Base-by-base conservation (phyloP, 2,113 vertebrate genomes). In the Rhizomys pruinosus region DNA sequence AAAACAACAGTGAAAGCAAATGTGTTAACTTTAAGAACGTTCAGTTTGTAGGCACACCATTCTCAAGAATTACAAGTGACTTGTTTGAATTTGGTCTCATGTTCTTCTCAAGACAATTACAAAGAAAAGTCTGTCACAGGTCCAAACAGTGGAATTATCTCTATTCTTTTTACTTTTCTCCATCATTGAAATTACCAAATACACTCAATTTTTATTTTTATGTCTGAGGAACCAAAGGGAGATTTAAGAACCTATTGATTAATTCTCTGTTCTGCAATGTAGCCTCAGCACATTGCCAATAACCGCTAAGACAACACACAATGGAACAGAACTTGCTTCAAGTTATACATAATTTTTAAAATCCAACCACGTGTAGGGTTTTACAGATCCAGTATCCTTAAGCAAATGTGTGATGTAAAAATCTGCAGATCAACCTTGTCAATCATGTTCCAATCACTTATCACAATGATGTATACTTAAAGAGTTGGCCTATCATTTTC, bases 21-120 rank as follows among this genome's bases (percentile, higher is more conserved):
- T 32, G 55, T 11, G 17, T 32, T 61, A 73, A 3, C 3, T 5
- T 34, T 93, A 90, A 88, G 25, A 95, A 79, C 66, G 80, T 32
- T 84, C 27, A 34, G 69, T 42, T 27, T 64, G 10, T 63, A 42
- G 13, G 84, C 1, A 78, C 63, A 68, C 42, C 64, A 92, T 69
- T 77, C 6, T 34, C 15, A 57, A 91, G 27, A 84, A 89, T 74
- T 82, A 61, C 72, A 79, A 47, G 12, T 79, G 42, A 3, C 39
- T n/a, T n/a, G n/a, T n/a, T n/a, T n/a, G n/a, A n/a, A 77, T 63
- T 64, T 47, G 23, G 17, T 61, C 64, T 87, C 29, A 76, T 55
- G 16, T 84, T 91, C 74, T 82, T 89, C 84, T 91, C 22, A 79
- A 84, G 63, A 94, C 27, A 90, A 91, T 27, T 25, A 78, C 37